A percentile compares a stretch with the other conserved stretches of the same genome.
Evolutionary conservation across 2,113 vertebrate genomes (phyloP).

Genomic region (Argyrosomus japonicus): DNA sequence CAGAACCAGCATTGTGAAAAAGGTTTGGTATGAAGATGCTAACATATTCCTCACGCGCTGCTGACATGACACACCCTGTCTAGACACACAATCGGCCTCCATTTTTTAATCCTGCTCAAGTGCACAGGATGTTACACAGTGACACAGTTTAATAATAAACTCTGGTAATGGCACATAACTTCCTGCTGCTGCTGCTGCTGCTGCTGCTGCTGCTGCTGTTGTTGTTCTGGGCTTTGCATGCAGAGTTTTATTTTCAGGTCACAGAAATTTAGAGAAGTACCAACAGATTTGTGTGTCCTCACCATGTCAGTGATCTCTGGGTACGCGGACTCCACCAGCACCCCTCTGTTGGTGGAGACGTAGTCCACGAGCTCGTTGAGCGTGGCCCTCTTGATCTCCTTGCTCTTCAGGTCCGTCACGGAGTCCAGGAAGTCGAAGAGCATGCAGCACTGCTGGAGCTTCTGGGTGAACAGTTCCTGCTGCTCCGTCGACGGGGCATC

Average conservation of each 20-base stretch:
- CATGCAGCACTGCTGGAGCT: constrained; percentile 96
- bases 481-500: constrained; percentile 94
- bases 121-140: constrained; percentile 29
- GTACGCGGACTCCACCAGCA: constrained; percentile 95
- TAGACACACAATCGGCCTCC: constrained; percentile 48
- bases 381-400: constrained; percentile 98
- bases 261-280: not conserved
- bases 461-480: constrained; percentile 96
- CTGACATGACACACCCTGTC: constrained; percentile 53
- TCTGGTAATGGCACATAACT: not conserved
- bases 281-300: constrained; percentile 62
- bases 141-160: constrained; percentile 37
- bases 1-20: no score
- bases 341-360: constrained; percentile 95
- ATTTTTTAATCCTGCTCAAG: constrained; percentile 51
- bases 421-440: constrained; percentile 98
- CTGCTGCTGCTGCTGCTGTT: constrained; percentile 7
- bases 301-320: constrained; percentile 98
- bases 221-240: not conserved
- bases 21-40: not conserved
- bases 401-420: constrained; percentile 95
- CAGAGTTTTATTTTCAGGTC: not conserved
- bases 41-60: constrained; percentile 14
- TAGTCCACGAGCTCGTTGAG: constrained; percentile 98
- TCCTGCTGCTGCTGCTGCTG: no score